Base-by-base conservation (phyloP, 2,113 vertebrate species). In the Chaetodon auriga region DNA sequence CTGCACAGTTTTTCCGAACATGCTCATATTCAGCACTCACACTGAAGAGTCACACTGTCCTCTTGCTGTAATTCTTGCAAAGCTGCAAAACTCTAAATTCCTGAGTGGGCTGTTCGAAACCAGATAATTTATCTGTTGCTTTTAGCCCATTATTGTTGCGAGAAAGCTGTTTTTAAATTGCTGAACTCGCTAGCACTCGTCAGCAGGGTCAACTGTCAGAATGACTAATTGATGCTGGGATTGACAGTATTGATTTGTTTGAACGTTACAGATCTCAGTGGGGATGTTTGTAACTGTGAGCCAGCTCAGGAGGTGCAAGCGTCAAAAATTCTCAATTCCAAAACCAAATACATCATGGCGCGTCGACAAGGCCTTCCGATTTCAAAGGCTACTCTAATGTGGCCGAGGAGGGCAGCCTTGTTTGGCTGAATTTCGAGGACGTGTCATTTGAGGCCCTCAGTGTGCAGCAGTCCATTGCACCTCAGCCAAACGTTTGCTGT, bases 211-310 rank as follows among this genome's bases (percentile, higher is more conserved):
- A 78, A 30, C 81, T 82, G 81, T 80, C 83, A 68, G n/a, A 49
- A 72, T 91, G 85, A 89, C 78, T 82, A 82, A 91, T 81, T 81
- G 74, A 81, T 60, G 57, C 48, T 9, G 48, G 41, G 72, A 78
- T 78, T 80, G 85, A 88, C 64, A 53, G 16, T 73, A 81, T 83
- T 69, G 82, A 87, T 85, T 74, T 78, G 66, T 60, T 69, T 49
- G 62, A 54, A 78, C 70, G 11, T 78, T 79, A n/a, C 66, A 69
- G 45, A 76, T 65, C 78, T 84, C 75, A 11, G 62, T 1, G 58
- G 75, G 68, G 48, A 48, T 15, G 14, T 13, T 0, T 45, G 78
- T 49, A 71, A 41, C 55, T 0, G 25, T 61, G 81, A 46, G 57
- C 75, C 64, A 66, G 4, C 70, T 80, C 46, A 58, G 72, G 54